Conservation (phyloP, 2,797 vertebrate genomes). For the Bufotes viridis region DNA sequence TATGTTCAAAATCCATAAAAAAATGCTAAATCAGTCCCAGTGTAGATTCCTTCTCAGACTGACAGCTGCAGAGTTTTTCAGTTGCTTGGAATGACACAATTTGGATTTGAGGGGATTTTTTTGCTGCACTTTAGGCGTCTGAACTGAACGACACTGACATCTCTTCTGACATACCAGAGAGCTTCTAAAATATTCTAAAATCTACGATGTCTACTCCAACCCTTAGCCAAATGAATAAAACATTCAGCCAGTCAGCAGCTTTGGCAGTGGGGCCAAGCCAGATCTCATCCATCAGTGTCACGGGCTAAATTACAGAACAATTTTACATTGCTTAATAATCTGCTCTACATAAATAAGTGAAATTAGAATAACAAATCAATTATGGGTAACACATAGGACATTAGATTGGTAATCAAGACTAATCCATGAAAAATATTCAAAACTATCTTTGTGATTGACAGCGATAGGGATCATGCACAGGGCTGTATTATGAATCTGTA, state of each 20-base stretch:
- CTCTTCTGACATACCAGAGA: constrained; percentile 82
- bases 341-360: constrained; percentile 69
- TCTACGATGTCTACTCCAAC: constrained; percentile 84
- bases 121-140: constrained; percentile 67
- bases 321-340: constrained; percentile 78
- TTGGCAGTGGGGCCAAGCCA: constrained; percentile 79
- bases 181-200: constrained; percentile 89
- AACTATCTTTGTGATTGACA: background rate
- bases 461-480: background rate
- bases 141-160: constrained; percentile 83
- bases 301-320: constrained; percentile 76
- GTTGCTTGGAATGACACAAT: background rate
- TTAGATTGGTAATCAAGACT: background rate
- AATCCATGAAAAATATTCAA: background rate
- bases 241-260: constrained; percentile 90
- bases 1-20: background rate
- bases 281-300: constrained; percentile 88
- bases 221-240: constrained; percentile 88
- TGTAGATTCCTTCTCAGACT: constrained; percentile 5
- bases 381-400: background rate
- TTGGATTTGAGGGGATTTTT: constrained; percentile 34
- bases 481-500: background rate
- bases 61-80: constrained; percentile 24
- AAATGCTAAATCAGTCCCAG: background rate
- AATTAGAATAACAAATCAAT: constrained; percentile 38